These are phyloP conservation scores for Agriopis marginaria DNA, from an alignment of 2,888 invertebrate genomes.

Conservation along the genomic window DNA sequence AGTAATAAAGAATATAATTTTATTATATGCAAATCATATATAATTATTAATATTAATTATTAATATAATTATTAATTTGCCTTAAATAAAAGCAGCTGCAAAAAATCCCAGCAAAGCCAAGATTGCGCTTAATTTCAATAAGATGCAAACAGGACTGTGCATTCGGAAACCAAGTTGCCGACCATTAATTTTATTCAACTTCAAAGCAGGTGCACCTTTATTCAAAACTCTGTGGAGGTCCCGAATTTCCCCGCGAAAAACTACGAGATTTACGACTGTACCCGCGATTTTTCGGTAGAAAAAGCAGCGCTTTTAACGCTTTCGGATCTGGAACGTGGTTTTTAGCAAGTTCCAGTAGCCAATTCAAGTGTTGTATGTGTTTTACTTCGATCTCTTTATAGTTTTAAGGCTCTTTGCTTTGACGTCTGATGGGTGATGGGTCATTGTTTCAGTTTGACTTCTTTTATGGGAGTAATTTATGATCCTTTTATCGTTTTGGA, in stretches of 20 bases:
- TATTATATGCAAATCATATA: too few species aligned
- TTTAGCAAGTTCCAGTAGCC: slow-evolving; percentile 37
- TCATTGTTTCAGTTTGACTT: slow-evolving; percentile 36
- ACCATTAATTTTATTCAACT: slow-evolving; percentile 56
- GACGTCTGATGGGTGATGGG: slow-evolving; percentile 40
- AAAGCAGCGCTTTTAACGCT: slow-evolving; percentile 53
- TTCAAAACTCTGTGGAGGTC: slow-evolving; percentile 58
- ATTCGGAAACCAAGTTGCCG: slow-evolving; percentile 42
- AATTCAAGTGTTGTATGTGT: slow-evolving; percentile 41
- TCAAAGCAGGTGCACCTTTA: slow-evolving; percentile 61
- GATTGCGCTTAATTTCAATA: slow-evolving; percentile 45
- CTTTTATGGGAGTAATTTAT: slow-evolving; percentile 30
- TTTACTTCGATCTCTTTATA: slow-evolving; percentile 39
- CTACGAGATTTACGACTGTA: slow-evolving; percentile 71
- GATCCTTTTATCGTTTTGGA: slow-evolving; percentile 28
- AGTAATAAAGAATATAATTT: too few species aligned
- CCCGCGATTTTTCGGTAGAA: slow-evolving; percentile 33
- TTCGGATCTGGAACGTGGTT: slow-evolving; percentile 55
- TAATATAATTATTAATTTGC: too few species aligned
- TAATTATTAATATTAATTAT: too few species aligned
- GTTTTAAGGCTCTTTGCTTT: slow-evolving; percentile 27
- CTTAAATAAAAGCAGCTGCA: slow-evolving; percentile 41
- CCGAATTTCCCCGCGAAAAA: slow-evolving; percentile 68
- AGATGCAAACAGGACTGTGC: slow-evolving; percentile 43
- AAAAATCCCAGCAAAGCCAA: slow-evolving; percentile 36